Base-by-base conservation (phyloP, 64 coral and sea anemone species). In the Montipora efflorescens region DNA sequence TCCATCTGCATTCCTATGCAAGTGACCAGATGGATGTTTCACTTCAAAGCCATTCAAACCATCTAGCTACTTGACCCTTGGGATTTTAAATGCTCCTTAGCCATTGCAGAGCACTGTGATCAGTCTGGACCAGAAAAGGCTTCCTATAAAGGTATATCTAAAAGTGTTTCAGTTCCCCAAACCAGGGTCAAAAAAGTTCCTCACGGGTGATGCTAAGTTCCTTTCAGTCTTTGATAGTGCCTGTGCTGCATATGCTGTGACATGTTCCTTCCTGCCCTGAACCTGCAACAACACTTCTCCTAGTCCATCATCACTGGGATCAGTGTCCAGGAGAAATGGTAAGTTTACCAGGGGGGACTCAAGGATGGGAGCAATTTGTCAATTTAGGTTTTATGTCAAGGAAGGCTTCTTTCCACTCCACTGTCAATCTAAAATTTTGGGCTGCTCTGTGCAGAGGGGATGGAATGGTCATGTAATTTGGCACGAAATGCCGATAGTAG, bases 101-200 rank as follows among this genome's bases (percentile, higher is more conserved):
- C 95, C 79, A 96, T 45, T 90, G 85, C 3, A 96, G 69, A n/a
- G 90, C 90, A 46, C 48, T 48, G 76, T 90, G 95, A 48, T 93
- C 87, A 48, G 87, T 93, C 47, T 78, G 14, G 5, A 55, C 67
- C 20, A 80, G 79, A 76, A 90, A 96, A 13, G 23, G 28, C 53
- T 77, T 92, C 5, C 85, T 84, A 21, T 79, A 87, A 49, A 96
- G 79, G 53, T 92, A 96, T 21, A 82, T 8, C 72, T 76, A n/a
- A 74, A 96, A 96, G 81, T 91, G 80, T 25, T 25, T 90, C 88
- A 1, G 59, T 48, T n/a, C 59, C 89, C 75, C 79, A 85, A 4
- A 91, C 88, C 9, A 86, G 77, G 8, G 90, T 77, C 51, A 25
- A 25, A 96, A 52, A 20, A 93, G 57, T 84, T 93, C 71, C 59